Percentiles rank a stretch among this genome's conserved stretches.
These are phyloP conservation scores for Denticeps clupeoides DNA, from an alignment of 2,797 vertebrate species.

Conservation along the genomic window DNA sequence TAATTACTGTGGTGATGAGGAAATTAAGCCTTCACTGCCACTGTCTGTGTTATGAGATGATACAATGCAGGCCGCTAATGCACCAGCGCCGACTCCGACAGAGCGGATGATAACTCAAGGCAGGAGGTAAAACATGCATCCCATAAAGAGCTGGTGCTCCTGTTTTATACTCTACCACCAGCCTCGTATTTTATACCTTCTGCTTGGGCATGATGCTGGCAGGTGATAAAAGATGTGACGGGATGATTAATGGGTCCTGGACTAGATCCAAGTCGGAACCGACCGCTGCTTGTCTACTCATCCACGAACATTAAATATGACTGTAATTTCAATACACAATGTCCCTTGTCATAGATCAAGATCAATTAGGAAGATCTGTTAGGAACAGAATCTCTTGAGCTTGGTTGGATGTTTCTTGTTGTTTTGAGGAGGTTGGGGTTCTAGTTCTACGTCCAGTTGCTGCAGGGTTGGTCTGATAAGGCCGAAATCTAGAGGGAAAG, in stretches of 20 bases:
- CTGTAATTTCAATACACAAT: no score
- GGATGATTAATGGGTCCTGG: constrained; percentile 21
- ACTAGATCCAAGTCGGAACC: constrained; percentile 9
- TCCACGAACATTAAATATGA: no score
- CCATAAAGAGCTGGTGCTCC: no score
- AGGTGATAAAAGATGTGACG: constrained; percentile 37
- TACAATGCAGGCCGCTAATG: constrained; percentile 10
- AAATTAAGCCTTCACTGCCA: constrained; percentile 46
- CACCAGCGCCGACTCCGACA: constrained; percentile 7
- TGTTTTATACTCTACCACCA: neutral
- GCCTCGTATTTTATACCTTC: constrained; percentile 13
- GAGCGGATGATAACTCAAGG: constrained; percentile 1
- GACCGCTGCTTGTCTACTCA: no score
- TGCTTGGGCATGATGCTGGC: constrained; percentile 31
- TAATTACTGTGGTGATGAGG: constrained; percentile 44
- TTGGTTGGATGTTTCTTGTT: no score
- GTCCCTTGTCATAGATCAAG: no score
- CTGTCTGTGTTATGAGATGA: constrained; percentile 51
- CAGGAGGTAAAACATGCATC: neutral
- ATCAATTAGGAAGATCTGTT: no score
- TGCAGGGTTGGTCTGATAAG: no score
- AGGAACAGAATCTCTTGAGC: no score
- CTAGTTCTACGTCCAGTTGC: no score
- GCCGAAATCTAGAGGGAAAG: no score
- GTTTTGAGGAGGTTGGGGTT: no score